These are phyloP conservation scores for Graptemys geographica DNA, from an alignment of 2,797 vertebrate genomes.

Conservation along the genomic window DNA sequence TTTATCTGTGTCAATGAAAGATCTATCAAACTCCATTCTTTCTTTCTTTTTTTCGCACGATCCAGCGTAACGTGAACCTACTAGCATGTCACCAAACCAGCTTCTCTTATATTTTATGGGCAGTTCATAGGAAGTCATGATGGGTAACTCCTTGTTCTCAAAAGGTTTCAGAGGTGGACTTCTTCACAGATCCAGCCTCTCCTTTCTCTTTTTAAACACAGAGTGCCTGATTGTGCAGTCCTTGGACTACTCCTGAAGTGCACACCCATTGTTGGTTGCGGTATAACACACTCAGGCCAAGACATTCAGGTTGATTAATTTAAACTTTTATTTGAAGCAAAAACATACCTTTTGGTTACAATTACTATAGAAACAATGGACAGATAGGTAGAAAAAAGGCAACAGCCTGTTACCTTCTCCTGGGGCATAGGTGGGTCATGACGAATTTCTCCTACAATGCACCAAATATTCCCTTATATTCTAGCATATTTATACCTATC, in stretches of 20 bases:
- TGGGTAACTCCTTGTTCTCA: neutral
- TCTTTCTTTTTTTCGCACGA: neutral
- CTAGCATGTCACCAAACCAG: neutral
- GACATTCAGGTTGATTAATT: neutral
- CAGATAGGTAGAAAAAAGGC: neutral
- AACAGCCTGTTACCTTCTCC: neutral
- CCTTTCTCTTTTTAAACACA: neutral
- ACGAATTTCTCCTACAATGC: neutral
- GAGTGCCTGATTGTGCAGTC: neutral
- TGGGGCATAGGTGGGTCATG: neutral
- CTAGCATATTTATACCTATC: neutral
- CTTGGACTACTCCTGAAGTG: neutral
- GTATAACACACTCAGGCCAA: neutral
- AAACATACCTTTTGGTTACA: neutral
- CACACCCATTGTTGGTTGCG: neutral
- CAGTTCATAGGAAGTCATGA: neutral
- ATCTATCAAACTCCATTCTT: neutral
- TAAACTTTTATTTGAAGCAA: neutral
- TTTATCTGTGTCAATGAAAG: neutral
- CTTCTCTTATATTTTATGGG: neutral
- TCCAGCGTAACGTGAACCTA: neutral
- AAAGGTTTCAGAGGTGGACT: neutral
- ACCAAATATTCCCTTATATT: neutral
- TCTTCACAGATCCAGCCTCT: neutral
- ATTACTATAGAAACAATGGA: neutral